Conservation (phyloP, 1,140 invertebrate species). For the Drosophila parvula region DNA sequence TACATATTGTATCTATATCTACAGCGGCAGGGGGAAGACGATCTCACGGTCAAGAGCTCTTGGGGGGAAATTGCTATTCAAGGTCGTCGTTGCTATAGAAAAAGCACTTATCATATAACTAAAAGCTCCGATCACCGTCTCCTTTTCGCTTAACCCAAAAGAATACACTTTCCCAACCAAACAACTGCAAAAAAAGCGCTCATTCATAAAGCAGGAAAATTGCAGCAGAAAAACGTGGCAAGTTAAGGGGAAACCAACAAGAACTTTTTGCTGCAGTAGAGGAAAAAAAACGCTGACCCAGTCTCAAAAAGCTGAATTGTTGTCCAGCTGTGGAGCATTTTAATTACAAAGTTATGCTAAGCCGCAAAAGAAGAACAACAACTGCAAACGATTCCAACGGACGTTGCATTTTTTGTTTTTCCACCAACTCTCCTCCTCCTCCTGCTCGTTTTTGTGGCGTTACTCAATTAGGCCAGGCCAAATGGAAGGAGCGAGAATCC, state of each 20-base stretch:
- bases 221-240: constrained; percentile 14
- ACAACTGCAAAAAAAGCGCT: constrained; percentile 5
- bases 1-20: constrained; percentile 1
- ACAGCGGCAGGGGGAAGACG: background rate
- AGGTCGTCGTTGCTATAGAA: constrained; percentile 38
- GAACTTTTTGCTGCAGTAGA: constrained; percentile 19
- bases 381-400: constrained; percentile 38
- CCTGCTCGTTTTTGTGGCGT: constrained; percentile 15
- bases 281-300: constrained; percentile 49
- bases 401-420: constrained; percentile 47
- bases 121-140: constrained; percentile 9
- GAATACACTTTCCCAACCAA: background rate
- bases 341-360: constrained; percentile 56
- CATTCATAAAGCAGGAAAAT: constrained; percentile 23
- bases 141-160: background rate
- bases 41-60: constrained; percentile 38
- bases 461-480: constrained; percentile 58
- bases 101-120: constrained; percentile 4
- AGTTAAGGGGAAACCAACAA: background rate
- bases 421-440: background rate
- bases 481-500: constrained; percentile 39
- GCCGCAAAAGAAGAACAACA: constrained; percentile 8
- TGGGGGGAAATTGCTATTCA: constrained; percentile 51
- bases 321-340: constrained; percentile 54
- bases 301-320: constrained; percentile 18